phyloP scores from a whole-genome alignment of 2,888 invertebrate species.

The Macrophya alboannulata region DNA sequence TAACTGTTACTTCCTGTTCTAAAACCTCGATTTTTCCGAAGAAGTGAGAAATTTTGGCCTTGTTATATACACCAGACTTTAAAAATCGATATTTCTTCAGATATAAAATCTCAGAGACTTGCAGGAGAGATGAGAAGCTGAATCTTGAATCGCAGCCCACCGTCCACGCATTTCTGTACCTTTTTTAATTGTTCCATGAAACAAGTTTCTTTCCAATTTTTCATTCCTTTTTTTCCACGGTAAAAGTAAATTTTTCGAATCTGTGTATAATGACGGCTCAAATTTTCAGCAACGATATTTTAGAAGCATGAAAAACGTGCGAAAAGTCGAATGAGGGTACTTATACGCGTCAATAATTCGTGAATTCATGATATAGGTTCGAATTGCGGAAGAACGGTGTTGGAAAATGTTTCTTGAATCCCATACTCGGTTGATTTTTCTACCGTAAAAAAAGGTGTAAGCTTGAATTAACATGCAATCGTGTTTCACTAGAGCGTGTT shows the following conservation, averaged over 20 bases:
- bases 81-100: conserved; percentile 7
- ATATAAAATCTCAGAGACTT: neutral
- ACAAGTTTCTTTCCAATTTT: neutral
- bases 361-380: neutral
- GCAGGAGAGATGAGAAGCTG: neutral
- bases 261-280: neutral
- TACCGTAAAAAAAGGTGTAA: neutral
- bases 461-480: conserved; percentile 2
- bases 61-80: neutral
- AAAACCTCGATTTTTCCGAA: neutral
- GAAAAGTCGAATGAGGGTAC: no score
- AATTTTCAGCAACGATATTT: no score
- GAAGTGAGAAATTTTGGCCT: neutral
- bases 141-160: neutral
- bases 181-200: neutral
- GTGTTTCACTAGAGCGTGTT: conserved; percentile 14
- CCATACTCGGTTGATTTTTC: neutral
- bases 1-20: conserved; percentile 17
- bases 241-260: neutral
- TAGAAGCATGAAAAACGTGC: no score
- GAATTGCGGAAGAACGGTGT: neutral
- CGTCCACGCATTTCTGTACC: neutral
- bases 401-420: neutral
- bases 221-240: neutral
- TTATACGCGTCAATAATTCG: neutral